A percentile compares a stretch with the other conserved stretches of the same genome.
Conservation (phyloP, 2,113 vertebrate species). For the Girardinichthys multiradiatus region DNA sequence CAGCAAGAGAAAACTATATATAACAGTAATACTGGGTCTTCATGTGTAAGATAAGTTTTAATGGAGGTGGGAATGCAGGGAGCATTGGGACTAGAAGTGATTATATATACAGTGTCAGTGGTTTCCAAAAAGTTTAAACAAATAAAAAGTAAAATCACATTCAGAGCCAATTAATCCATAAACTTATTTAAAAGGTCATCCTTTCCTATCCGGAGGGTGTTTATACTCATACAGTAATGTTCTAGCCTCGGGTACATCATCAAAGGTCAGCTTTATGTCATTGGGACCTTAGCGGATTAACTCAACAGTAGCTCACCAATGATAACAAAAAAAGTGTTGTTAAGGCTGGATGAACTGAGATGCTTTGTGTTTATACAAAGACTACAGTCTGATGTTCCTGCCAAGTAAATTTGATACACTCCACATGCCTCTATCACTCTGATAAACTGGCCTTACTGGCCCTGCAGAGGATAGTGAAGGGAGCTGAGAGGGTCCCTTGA, state of each 20-base stretch:
- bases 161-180: not conserved
- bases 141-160: not conserved
- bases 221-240: not conserved
- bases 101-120: no score
- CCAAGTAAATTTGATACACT: not conserved
- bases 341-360: not conserved
- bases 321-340: not conserved
- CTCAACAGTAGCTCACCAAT: not conserved
- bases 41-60: not conserved
- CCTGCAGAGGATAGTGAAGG: no score
- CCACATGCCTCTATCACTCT: no score
- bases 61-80: not conserved
- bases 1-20: no score
- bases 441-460: no score
- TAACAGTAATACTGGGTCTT: not conserved
- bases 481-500: no score
- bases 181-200: not conserved
- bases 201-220: not conserved
- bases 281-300: not conserved
- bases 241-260: not conserved
- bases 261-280: not conserved
- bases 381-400: not conserved
- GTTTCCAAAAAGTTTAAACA: not conserved
- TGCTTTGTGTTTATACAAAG: not conserved
- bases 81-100: not conserved